These are phyloP conservation scores for Arctocebus calabarensis DNA, from an alignment of 2,797 vertebrate species.

Conservation along the genomic window DNA sequence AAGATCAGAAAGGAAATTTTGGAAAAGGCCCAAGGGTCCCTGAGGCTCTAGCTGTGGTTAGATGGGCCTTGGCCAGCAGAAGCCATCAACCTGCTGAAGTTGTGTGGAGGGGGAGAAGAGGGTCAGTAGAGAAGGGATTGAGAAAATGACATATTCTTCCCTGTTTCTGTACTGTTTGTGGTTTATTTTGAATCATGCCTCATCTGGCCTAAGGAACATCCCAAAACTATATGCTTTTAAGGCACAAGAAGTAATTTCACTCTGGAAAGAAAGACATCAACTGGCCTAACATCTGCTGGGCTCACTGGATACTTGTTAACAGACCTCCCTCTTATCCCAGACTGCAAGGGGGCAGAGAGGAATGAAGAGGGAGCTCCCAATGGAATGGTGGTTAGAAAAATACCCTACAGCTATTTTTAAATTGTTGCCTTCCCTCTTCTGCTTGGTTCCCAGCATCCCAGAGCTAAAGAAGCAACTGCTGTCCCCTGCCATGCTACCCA, in stretches of 20 bases:
- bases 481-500: background rate
- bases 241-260: background rate
- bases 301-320: background rate
- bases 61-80: background rate
- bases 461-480: background rate
- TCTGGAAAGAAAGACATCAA: background rate
- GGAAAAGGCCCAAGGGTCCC: constrained; percentile 85
- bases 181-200: constrained; percentile 33
- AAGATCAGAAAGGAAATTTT: constrained; percentile 88
- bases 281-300: background rate
- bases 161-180: background rate
- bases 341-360: background rate
- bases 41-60: constrained; percentile 80
- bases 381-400: background rate
- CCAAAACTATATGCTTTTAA: constrained; percentile 6
- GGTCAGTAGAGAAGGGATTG: background rate
- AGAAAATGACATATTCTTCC: constrained; percentile 10
- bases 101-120: background rate
- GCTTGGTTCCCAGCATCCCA: background rate
- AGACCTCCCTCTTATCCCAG: background rate
- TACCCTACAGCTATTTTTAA: background rate
- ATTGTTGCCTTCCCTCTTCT: background rate
- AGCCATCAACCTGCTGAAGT: background rate
- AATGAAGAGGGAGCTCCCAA: background rate
- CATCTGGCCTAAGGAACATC: background rate